These are phyloP conservation scores for Notolabrus celidotus DNA, from an alignment of 2,797 vertebrate genomes.

Conservation along the genomic window DNA sequence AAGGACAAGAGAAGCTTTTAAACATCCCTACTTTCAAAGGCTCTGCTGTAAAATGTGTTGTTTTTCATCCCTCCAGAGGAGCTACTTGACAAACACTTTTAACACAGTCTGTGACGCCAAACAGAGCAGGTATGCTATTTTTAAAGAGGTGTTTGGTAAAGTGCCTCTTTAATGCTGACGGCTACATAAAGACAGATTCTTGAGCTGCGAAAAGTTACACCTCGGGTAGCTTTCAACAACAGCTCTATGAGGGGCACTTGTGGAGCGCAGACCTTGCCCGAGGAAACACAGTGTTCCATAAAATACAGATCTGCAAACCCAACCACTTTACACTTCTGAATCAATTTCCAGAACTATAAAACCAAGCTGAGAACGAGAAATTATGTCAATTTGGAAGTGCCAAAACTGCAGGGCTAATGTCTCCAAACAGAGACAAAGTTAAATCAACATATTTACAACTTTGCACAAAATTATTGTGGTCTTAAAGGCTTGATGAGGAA, in stretches of 20 bases:
- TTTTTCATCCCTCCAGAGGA: neutral
- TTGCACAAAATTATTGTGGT: no score
- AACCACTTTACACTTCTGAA: no score
- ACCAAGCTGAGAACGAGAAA: no score
- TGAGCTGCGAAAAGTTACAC: neutral
- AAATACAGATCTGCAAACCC: no score
- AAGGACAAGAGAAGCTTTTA: neutral
- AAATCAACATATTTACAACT: no score
- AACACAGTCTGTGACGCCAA: neutral
- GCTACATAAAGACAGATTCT: neutral
- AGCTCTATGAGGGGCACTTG: neutral
- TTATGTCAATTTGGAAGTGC: no score
- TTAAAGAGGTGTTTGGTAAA: no score
- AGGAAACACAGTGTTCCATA: neutral
- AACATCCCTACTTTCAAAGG: neutral
- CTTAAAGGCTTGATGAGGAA: no score
- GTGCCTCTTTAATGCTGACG: neutral
- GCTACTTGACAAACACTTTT: neutral
- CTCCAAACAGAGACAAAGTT: no score
- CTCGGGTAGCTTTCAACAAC: neutral
- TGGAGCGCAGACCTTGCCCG: neutral
- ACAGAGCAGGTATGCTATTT: neutral
- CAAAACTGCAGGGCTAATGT: no score
- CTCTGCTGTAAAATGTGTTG: neutral
- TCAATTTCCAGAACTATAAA: no score